A percentile compares a stretch with the other conserved stretches of the same genome.
phyloP scores from a whole-genome alignment of 2,888 invertebrate genomes.

The Diachrysia chrysitis region DNA sequence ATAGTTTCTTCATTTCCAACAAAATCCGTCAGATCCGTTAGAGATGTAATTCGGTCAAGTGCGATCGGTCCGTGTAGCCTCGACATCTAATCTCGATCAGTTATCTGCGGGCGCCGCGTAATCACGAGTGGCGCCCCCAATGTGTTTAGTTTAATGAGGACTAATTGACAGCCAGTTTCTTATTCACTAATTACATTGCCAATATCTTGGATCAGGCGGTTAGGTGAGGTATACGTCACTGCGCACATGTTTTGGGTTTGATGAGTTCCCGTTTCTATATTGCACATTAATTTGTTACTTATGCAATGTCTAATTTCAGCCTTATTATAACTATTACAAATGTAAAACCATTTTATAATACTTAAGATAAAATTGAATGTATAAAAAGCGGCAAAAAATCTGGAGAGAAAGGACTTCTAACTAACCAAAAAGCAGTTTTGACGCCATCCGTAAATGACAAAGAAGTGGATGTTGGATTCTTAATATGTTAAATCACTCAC shows the following conservation, averaged over 20 bases:
- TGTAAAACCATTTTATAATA: no score
- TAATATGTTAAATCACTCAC: no score
- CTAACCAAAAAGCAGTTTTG: no score
- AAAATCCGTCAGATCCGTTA: constrained; percentile 15
- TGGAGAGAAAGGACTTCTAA: no score
- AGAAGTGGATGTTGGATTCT: no score
- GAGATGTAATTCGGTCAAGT: constrained; percentile 51
- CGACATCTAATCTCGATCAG: constrained; percentile 45
- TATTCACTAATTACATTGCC: constrained; percentile 4
- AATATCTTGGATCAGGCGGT: background rate
- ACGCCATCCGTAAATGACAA: no score
- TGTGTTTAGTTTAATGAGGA: constrained; percentile 3
- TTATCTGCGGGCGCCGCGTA: background rate
- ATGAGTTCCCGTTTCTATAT: background rate
- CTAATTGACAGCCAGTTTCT: constrained; percentile 5
- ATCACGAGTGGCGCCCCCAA: constrained; percentile 4
- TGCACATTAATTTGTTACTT: background rate
- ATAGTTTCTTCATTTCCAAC: no score
- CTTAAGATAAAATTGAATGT: no score
- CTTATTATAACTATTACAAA: no score
- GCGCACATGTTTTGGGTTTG: background rate
- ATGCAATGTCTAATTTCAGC: background rate
- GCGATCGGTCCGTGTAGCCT: constrained; percentile 30
- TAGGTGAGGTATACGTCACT: background rate
- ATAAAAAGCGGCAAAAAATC: no score